Evolutionary conservation across 2,113 vertebrate species (phyloP).

Genomic region (Tyto alba): DNA sequence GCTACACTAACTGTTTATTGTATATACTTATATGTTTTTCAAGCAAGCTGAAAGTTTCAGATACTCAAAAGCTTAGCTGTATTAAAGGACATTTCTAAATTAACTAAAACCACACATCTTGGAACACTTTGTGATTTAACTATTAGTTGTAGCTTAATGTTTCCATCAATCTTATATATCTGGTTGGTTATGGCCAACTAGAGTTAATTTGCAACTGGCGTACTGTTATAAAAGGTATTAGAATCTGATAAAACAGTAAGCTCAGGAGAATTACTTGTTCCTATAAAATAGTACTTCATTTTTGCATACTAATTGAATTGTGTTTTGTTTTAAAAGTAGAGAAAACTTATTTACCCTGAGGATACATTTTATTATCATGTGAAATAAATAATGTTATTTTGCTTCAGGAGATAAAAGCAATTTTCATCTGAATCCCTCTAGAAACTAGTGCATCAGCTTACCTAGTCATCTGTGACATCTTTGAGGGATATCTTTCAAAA

Average conservation of each 20-base stretch:
- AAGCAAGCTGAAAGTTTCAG: not conserved
- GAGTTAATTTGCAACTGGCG: not conserved
- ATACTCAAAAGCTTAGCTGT: not conserved
- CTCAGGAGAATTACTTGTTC: constrained; percentile 31
- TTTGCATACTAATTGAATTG: constrained; percentile 59
- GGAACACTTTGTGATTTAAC: not conserved
- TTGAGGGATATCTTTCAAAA: constrained; percentile 22
- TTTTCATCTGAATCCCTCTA: constrained; percentile 61
- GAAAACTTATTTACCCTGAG: constrained; percentile 50
- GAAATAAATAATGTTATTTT: constrained; percentile 62
- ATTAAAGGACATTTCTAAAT: not conserved
- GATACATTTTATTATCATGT: constrained; percentile 58
- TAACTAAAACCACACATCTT: not conserved
- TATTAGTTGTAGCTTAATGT: not conserved
- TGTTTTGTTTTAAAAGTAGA: constrained; percentile 58
- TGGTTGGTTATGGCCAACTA: not conserved
- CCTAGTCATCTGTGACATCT: constrained; percentile 48
- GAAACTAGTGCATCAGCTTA: constrained; percentile 51
- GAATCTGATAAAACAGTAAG: constrained; percentile 18
- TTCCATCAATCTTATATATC: constrained; percentile 22
- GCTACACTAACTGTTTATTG: not conserved
- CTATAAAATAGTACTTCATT: constrained; percentile 25
- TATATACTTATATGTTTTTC: not conserved
- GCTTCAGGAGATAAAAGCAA: constrained; percentile 67
- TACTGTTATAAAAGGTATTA: constrained; percentile 17